Evolutionary conservation across 2,888 invertebrate genomes (phyloP), one percentile per base, ranked within the genome.

Genomic region (Masnerella sp.): DNA sequence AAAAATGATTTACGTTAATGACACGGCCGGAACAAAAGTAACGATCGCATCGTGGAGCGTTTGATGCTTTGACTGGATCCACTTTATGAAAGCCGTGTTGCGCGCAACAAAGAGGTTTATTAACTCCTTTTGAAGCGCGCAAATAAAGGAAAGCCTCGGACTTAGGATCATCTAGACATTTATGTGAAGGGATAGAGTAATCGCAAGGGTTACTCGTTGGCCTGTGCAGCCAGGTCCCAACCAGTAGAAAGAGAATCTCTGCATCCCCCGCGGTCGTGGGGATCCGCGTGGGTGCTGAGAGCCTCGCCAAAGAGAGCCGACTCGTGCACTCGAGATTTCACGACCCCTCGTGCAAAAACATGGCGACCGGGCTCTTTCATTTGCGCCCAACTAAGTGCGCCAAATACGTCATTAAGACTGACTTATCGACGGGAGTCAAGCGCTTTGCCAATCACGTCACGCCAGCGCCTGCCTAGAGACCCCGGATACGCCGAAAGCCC

Each of bases 321-420:
- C 70, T 64, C 78, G 81, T 83, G 82, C 83, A 85, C 85, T 85
- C 82, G 85, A 85, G 82, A 59, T 80, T 79, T 77, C 78, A 81
- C 83, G 82, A 80, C 83, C 84, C 82, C 80, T 81, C 73, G 77
- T 79, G 77, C 75, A 79, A 81, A 77, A 82, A 83, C 82, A 85
- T 85, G 85, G 85, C 81, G 40, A 65, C 75, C 76, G 74, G 72
- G 77, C 74, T 51, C 65, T 56, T 52, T 58, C 45, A 38, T 54
- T 59, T 36, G 61, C 61, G 47, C 54, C 59, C 40, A 34, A 58
- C 45, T 30, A 54, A 71, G 64, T 54, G 64, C 58, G 30, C 54
- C 62, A 69, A 71, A 70, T 58, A 56, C 67, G 61, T 54, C 52
- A 52, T 65, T 56, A 54, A 56, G 59, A n/a, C 67, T 47, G 61